Evolutionary conservation across 2,797 vertebrate genomes (phyloP).

Genomic region (Enteromius unitaeniatus): DNA sequence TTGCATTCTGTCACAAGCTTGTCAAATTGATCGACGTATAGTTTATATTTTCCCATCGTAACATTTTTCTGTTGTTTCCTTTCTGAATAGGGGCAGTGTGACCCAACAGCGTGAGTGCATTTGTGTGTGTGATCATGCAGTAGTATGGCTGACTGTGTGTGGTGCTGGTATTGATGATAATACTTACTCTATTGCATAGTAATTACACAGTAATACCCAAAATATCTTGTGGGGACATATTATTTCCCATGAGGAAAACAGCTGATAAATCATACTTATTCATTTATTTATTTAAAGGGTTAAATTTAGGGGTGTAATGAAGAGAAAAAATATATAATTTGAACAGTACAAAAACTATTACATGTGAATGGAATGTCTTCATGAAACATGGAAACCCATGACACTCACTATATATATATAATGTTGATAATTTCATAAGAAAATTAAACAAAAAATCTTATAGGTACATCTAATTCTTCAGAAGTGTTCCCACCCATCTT

Average conservation of each 20-base stretch:
- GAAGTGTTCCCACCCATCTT: neutral
- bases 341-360: neutral
- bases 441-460: too few species aligned
- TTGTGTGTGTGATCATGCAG: conserved; percentile 19
- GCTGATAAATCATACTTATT: neutral
- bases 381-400: neutral
- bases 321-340: neutral
- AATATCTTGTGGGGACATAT: neutral
- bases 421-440: too few species aligned
- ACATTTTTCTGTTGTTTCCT: conserved; percentile 36
- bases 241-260: neutral
- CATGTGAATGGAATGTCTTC: neutral
- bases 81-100: conserved; percentile 38
- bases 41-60: conserved; percentile 43
- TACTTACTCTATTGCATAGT: neutral
- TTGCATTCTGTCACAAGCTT: conserved; percentile 51
- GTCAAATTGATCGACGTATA: conserved; percentile 28
- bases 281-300: neutral
- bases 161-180: neutral
- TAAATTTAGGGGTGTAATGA: neutral
- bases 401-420: too few species aligned
- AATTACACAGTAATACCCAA: neutral
- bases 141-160: conserved; percentile 21
- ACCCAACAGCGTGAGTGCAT: neutral
- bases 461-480: neutral